Evolutionary conservation across 2,113 vertebrate genomes (phyloP), one percentile per base, ranked within the genome.

Genomic region (Myotis brandtii): DNA sequence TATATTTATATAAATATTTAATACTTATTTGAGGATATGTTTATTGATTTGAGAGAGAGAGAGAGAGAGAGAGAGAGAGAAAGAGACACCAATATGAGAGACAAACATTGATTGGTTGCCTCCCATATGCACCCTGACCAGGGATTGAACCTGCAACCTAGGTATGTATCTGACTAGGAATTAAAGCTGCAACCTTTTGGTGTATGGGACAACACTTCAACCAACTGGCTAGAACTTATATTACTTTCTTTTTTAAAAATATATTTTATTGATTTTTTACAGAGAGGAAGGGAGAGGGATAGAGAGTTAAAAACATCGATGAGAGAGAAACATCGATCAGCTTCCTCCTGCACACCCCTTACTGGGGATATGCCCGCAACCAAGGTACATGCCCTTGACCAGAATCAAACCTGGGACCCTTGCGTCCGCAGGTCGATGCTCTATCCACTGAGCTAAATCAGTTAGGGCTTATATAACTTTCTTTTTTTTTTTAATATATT

Each of bases 381-480:
- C 43, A 43, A 43, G 43, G 43, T 43, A 43, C 43, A 43, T 43
- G 43, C 43, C 43, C 43, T 43, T 43, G 43, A 43, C 43, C 43
- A 7, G 43, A 43, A 43, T 43, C 43, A 6, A 43, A 43, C 7
- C 43, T 43, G 43, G 43, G 43, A 43, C 43, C 43, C 43, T 43
- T 43, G 43, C 7, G 7, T 43, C 43, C 6, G 43, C 43, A 8
- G 43, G 43, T 7, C 4, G 7, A 43, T 1, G 7, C 43, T 43
- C 43, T 43, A 43, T 43, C 43, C 43, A 43, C 43, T 43, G 43
- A 43, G 43, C 43, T 7, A 43, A 43, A 43, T n/a, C n/a, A n/a
- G n/a, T n/a, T n/a, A n/a, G n/a, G n/a, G n/a, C n/a, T 95, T 95
- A 23, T 67, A 89, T 95, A 48, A 67, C 40, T 93, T 86, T 69